Base-by-base conservation (phyloP, 2,797 vertebrate species). In the Etheostoma perlongum region DNA sequence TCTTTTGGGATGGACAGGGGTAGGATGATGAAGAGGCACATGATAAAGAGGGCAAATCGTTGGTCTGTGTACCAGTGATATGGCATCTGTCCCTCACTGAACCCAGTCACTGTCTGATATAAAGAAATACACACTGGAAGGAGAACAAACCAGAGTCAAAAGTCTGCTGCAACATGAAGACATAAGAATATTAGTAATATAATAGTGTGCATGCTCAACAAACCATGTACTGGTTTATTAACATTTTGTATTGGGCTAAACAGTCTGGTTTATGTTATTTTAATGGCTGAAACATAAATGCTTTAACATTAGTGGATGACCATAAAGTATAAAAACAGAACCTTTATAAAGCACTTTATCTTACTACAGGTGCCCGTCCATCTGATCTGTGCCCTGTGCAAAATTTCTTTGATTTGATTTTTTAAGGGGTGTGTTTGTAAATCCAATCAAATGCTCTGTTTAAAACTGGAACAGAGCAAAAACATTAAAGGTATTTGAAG, bases 1-100 rank as follows among this genome's bases (percentile, higher is more conserved):
- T 95, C 95, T 88, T 96, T 95, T 30, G 95, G 93, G 76, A 96
- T 94, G 58, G 95, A 96, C 44, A 96, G 85, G 2, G 95, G 95
- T 1, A 96, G 87, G 83, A 96, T 95, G 90, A 96, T 91, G 82
- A 96, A 1, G 4, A 96, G 74, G 67, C 95, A 96, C 89, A 94
- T 80, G 71, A 95, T 12, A 72, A 94, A 95, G 72, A 96, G 94
- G 61, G 92, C 85, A 59, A 96, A 95, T 18, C 93, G 89, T 42
- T 95, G 94, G 89, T 96, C 94, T 0, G 92, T 94, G 89, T 96
- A 96, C 95, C 95, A 96, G 78, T 95, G 78, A 78, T 94, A 93
- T 0, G 81, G 91, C 62, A 88, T 89, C 0, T 89, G 86, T 0
- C 16, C 89, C 15, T 72, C 74, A 0, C 42, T n/a, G 0, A 83